phyloP scores from a whole-genome alignment of 2,888 invertebrate species.

The Pheosia tremula region DNA sequence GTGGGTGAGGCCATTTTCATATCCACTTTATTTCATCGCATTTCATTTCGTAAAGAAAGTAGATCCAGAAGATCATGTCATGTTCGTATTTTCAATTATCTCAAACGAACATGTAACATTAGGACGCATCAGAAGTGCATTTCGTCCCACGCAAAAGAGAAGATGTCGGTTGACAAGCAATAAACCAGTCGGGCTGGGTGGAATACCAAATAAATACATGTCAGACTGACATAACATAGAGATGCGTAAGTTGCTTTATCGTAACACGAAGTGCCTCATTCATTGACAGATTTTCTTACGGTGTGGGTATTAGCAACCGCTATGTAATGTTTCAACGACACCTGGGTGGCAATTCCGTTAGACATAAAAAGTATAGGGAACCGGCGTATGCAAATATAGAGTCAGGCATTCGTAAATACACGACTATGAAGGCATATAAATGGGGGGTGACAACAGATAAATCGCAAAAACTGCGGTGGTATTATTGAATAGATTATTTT shows the following conservation, averaged over 20 bases:
- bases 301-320: constrained; percentile 39
- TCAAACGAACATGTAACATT: constrained; percentile 18
- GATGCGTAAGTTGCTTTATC: constrained; percentile 46
- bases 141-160: constrained; percentile 49
- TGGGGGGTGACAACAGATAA: no score
- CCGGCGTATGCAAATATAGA: constrained; percentile 1
- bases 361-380: not conserved
- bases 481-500: no score
- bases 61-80: not conserved
- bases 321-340: constrained; percentile 37
- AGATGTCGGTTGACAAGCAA: constrained; percentile 48
- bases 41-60: no score
- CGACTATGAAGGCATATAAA: no score
- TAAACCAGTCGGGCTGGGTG: constrained; percentile 53
- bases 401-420: not conserved
- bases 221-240: constrained; percentile 46
- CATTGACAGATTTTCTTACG: constrained; percentile 52
- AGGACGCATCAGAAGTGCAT: constrained; percentile 34
- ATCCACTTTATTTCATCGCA: no score
- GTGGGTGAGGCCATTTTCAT: no score
- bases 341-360: constrained; percentile 36
- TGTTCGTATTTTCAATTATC: constrained; percentile 32
- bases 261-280: constrained; percentile 50
- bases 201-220: constrained; percentile 48
- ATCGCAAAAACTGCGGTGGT: no score